Evolutionary conservation across 1,140 invertebrate species (phyloP).

Genomic region (Penaeus vannamei): DNA sequence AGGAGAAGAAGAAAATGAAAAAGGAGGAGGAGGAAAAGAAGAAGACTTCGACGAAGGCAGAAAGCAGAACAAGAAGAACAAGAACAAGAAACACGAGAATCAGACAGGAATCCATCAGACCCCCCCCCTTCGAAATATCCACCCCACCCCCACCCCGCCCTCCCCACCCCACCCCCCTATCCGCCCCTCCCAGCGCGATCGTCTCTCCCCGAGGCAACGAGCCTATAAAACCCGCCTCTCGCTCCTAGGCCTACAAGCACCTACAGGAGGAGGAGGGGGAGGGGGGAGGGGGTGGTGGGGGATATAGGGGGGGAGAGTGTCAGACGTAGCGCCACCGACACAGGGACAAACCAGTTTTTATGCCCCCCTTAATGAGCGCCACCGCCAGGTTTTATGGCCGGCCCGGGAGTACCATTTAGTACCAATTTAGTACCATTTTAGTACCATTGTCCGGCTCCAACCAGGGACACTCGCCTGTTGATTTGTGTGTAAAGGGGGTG

Average conservation of each 20-base stretch:
- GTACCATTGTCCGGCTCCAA: conserved; percentile 59
- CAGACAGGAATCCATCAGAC: too few relatives aligned
- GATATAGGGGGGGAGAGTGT: background rate
- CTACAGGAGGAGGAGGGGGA: background rate
- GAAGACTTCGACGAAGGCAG: too few relatives aligned
- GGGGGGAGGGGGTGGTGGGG: background rate
- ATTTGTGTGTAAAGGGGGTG: conserved; percentile 41
- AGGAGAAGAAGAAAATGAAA: too few relatives aligned
- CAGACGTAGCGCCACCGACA: conserved; percentile 49
- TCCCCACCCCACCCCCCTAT: background rate
- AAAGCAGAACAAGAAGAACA: too few relatives aligned
- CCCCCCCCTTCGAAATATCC: background rate
- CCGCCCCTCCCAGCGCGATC: background rate
- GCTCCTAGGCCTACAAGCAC: conserved; percentile 53
- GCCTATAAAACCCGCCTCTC: conserved; percentile 24
- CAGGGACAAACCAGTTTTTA: conserved; percentile 63
- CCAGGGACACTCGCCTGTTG: conserved; percentile 55
- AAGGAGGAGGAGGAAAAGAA: too few relatives aligned
- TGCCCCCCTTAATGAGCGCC: conserved; percentile 57
- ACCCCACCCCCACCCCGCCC: too few relatives aligned
- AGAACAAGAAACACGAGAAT: too few relatives aligned
- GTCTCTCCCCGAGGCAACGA: conserved; percentile 22
- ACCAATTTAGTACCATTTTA: conserved; percentile 64
- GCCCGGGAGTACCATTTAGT: conserved; percentile 64
- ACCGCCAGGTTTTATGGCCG: conserved; percentile 60